Conservation (phyloP, 2,113 vertebrate genomes). For the Datnioides undecimradiatus region DNA sequence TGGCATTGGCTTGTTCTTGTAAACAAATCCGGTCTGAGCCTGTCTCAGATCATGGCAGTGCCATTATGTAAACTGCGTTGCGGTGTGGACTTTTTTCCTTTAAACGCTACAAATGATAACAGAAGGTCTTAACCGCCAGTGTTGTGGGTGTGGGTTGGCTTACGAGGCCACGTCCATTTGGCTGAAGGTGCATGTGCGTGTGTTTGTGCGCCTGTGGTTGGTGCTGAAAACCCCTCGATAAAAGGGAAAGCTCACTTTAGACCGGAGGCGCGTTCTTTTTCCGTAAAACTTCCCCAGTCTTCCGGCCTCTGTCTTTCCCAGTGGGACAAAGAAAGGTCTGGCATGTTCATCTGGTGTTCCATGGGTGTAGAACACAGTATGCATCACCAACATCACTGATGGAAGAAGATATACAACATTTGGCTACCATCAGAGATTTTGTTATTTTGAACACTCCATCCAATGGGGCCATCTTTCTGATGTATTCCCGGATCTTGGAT, state of each 20-base stretch:
- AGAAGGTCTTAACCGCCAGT: constrained; percentile 4
- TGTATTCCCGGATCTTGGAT: too few relatives aligned
- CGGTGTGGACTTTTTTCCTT: neutral
- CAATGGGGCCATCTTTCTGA: too few relatives aligned
- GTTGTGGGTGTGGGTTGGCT: constrained; percentile 16
- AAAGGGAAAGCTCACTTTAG: neutral
- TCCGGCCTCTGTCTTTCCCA: neutral
- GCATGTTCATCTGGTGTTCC: too few relatives aligned
- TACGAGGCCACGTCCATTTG: constrained; percentile 26
- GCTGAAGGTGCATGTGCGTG: constrained; percentile 13
- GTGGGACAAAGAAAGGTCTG: too few relatives aligned
- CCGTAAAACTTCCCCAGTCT: too few relatives aligned
- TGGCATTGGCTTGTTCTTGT: constrained; percentile 32
- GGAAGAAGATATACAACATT: too few relatives aligned
- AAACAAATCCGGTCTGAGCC: constrained; percentile 46
- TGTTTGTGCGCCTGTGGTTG: constrained; percentile 4
- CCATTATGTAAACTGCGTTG: constrained; percentile 38
- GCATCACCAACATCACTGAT: too few relatives aligned
- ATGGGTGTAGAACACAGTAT: too few relatives aligned
- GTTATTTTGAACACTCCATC: too few relatives aligned
- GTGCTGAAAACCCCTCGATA: constrained; percentile 1
- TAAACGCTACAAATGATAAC: constrained; percentile 37
- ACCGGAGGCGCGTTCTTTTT: neutral
- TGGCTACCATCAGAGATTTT: too few relatives aligned
- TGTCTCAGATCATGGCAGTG: constrained; percentile 22